phyloP scores from a whole-genome alignment of 2,113 vertebrate genomes.

The Synchiropus splendidus region DNA sequence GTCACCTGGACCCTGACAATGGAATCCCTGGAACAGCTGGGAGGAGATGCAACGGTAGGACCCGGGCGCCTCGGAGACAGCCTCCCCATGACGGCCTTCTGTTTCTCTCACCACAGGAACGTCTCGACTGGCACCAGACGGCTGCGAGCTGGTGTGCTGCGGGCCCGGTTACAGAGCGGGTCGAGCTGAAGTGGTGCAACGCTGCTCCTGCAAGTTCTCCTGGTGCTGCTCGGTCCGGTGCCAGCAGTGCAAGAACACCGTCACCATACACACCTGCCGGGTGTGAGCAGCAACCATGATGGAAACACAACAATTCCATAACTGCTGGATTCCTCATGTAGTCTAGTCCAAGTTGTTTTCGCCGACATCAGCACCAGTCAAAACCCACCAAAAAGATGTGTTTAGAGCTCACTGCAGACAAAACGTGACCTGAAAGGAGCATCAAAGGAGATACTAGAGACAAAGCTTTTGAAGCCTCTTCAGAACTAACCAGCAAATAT shows the following conservation, averaged over 20 bases:
- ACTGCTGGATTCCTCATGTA: background rate
- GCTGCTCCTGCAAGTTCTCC: constrained; percentile 68
- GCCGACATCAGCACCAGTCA: constrained; percentile 1
- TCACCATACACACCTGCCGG: constrained; percentile 65
- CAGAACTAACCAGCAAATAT: constrained; percentile 42
- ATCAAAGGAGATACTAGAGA: constrained; percentile 50
- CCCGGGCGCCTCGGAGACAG: background rate
- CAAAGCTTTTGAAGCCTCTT: constrained; percentile 61
- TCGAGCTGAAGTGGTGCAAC: constrained; percentile 61
- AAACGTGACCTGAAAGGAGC: too few relatives aligned
- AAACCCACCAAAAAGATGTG: background rate
- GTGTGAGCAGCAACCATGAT: constrained; percentile 17
- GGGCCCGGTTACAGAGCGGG: constrained; percentile 60
- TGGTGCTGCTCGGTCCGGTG: constrained; percentile 72
- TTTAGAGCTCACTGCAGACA: too few relatives aligned
- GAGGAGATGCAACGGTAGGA: constrained; percentile 61
- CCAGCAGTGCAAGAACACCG: constrained; percentile 65
- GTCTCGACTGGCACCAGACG: constrained; percentile 53
- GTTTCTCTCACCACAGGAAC: constrained; percentile 44
- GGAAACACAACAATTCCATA: too few relatives aligned
- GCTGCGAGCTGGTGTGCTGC: constrained; percentile 70
- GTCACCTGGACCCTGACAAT: constrained; percentile 43
- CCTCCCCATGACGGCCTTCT: background rate
- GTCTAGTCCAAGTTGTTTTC: background rate
- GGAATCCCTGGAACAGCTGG: constrained; percentile 63